Evolutionary conservation across 2,888 invertebrate genomes (phyloP), one percentile per base, ranked within the genome.

Genomic region (Drosophila nr. perissopoda): DNA sequence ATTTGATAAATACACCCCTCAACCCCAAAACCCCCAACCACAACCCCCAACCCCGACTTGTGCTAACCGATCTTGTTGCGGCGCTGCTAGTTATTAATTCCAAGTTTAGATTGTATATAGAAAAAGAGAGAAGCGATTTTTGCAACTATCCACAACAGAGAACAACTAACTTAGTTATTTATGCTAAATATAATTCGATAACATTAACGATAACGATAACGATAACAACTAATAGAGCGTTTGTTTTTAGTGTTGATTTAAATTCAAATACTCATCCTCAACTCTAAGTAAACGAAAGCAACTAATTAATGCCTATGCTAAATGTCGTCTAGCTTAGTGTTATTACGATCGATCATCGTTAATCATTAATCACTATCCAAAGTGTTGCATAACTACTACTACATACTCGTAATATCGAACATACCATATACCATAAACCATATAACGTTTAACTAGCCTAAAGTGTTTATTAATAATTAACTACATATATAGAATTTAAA

Each of bases 301-400:
- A 85, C 89, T 90, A 85, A 88, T 73, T 73, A 78, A 80, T 86
- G 85, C 85, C 85, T 85, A 90, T 88, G 85, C 85, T 88, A 85
- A 88, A 90, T 90, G 87, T 85, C 86, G 88, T 85, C 83, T 88
- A 80, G 85, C 85, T 64, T 84, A 83, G 77, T 76, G 49, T 69
- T 71, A 76, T 45, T 53, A 73, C 57, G 49, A 72, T 71, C 53
- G 40, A 33, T 21, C 52, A 38, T 13, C 45, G 53, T 56, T 58
- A 61, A 61, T 38, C 57, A 58, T 57, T 38, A 56, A 45, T 52
- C 51, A 60, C 54, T 72, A 78, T 78, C 82, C 66, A 81, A 73
- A 81, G 78, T 81, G 54, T 54, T 54, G 78, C 73, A 72, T 77
- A 74, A 61, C 61, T 59, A 38, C 27, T n/a, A 61, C 59, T 56